Evolutionary conservation across 1,140 invertebrate genomes (phyloP), one percentile per base, ranked within the genome.

Genomic region (Mya arenaria): DNA sequence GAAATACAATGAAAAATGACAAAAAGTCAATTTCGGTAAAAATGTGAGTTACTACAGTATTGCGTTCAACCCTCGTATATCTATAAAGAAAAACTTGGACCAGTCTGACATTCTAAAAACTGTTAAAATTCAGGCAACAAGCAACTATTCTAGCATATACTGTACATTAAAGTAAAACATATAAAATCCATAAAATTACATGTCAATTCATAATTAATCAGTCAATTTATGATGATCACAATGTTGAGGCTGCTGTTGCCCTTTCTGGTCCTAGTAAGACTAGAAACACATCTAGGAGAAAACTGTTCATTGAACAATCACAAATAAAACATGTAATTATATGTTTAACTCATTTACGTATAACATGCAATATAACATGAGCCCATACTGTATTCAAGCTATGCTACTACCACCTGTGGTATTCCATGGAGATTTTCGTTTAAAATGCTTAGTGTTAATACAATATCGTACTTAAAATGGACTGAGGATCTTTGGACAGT

Each of bases 191-290:
- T 65, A 65, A 65, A 65, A 65, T 65, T 65, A 65, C 62, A 65
- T 65, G 62, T 65, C 62, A 65, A 65, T 65, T 65, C 62, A 65
- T 65, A 65, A 65, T 65, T 65, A 65, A 65, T 65, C 62, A 65
- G 62, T 65, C 62, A 65, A 65, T 65, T 65, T 65, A 65, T 65
- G 62, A 65, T 65, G 62, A 65, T 65, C 62, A 65, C 62, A 65
- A 65, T 65, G 62, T 65, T 65, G 62, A 65, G 62, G 62, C 62
- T 65, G 62, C 62, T 65, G 62, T 65, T 65, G 62, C 62, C 62
- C 62, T 65, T 65, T 65, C 62, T 65, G 62, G 62, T 65, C 62
- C 62, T 65, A 65, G 62, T 65, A 65, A 65, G 62, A 65, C 62
- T 65, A 65, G 62, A 65, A 65, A 65, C 62, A 65, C 62, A 65